Evolutionary conservation across 2,888 invertebrate species (phyloP), one percentile per base, ranked within the genome.

Genomic region (Ferdinandea cuprea): DNA sequence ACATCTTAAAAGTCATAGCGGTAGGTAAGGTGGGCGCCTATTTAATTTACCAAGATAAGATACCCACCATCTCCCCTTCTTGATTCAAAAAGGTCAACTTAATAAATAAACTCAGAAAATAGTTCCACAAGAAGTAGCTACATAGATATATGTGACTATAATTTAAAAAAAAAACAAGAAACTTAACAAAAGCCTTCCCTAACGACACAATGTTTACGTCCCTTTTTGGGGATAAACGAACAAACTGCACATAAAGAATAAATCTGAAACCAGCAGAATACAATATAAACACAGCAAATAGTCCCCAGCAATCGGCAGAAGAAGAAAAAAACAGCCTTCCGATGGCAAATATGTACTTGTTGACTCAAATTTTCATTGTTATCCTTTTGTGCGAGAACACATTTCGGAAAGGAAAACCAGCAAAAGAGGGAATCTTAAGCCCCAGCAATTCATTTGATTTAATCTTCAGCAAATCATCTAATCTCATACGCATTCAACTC

Each of bases 351-450:
- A 44, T 17, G 19, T 44, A 80, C 80, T 80, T 80, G 74, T 80
- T 80, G 80, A 74, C 74, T 69, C 74, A 52, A 74, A 74, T 79
- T 61, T 79, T 59, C 73, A 66, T 73, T 79, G 72, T 78, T 65
- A 59, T 65, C 37, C 21, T 61, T 42, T 28, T 35, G 46, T 15
- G 44, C n/a, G 25, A 56, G 56, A 13, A 58, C 19, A 37, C 37
- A 68, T 37, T 17, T n/a, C 15, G 15, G 11, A n/a, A 8, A 21
- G 32, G 13, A 42, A 32, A 9, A 37, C 32, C 8, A 28, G 3
- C 8, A 30, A 44, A 44, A 65, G 58, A 42, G 46, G 54, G 59
- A 69, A 61, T 56, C 74, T 48, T 50, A 56, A 74, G 68, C 68
- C 40, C 42, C 2, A 44, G 69, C 80, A 74, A 80, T 80, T 80